Evolutionary conservation across 2,888 invertebrate species (phyloP).

Genomic region (Scaptodrosophila latifasciaeformis): DNA sequence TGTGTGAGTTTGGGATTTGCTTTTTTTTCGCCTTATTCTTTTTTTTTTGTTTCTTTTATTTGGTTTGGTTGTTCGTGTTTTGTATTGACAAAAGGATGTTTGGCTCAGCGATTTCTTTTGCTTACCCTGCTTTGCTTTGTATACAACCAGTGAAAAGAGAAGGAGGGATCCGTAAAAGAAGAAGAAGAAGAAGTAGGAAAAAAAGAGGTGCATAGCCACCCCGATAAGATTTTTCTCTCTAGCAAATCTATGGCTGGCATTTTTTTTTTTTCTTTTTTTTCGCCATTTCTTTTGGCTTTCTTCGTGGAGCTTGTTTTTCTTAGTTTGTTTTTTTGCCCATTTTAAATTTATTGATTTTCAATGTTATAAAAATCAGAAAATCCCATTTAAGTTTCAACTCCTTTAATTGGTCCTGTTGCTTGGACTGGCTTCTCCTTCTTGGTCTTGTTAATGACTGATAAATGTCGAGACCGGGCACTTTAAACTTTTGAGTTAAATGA

Average conservation of each 20-base stretch:
- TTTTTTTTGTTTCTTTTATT: slow-evolving; percentile 42
- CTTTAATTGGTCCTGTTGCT: slow-evolving; percentile 44
- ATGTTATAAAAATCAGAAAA: slow-evolving; percentile 17
- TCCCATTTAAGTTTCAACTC: slow-evolving; percentile 40
- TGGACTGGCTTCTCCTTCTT: slow-evolving; percentile 6
- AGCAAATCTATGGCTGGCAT: slow-evolving; percentile 43
- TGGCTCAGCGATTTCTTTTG: slow-evolving; percentile 63
- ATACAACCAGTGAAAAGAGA: slow-evolving; percentile 27
- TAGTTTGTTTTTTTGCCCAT: slow-evolving; percentile 34
- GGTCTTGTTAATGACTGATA: slow-evolving; percentile 65
- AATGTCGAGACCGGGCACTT: slow-evolving; percentile 47
- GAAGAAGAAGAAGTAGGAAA: slow-evolving; percentile 7
- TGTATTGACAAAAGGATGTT: slow-evolving; percentile 68
- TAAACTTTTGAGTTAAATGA: slow-evolving; percentile 56
- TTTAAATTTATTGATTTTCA: slow-evolving; percentile 68
- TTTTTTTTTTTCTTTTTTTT: slow-evolving; percentile 26
- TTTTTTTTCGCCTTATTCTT: slow-evolving; percentile 11
- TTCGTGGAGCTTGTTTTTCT: slow-evolving; percentile 25
- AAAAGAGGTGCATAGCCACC: slow-evolving; percentile 28
- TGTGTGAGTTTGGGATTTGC: slow-evolving; percentile 1
- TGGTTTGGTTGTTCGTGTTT: slow-evolving; percentile 61
- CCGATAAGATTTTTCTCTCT: slow-evolving; percentile 46
- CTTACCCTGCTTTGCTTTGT: slow-evolving; percentile 44
- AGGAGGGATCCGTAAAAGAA: no score
- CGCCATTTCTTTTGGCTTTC: slow-evolving; percentile 12